Base-by-base conservation (phyloP, 2,888 invertebrate genomes). In the Eudemis profundana region DNA sequence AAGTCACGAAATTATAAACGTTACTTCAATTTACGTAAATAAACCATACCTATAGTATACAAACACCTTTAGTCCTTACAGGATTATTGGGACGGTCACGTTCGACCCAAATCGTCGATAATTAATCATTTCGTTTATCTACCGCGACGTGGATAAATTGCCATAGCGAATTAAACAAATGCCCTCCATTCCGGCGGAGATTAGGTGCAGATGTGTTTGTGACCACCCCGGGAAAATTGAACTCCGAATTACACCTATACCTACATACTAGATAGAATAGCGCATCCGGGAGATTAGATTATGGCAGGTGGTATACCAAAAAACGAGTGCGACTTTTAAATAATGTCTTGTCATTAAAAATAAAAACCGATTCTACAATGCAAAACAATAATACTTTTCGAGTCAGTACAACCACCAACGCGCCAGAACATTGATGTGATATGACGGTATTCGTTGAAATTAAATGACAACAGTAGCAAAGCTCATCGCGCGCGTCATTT, bases 121-220 rank as follows among this genome's bases (percentile, higher is more conserved):
- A 87, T 89, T 85, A 87, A 87, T 87, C 83, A 86, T 85, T 81
- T 79, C 74, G 75, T 79, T 77, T 82, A 74, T 74, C 71, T 73
- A 72, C 70, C 70, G 68, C 72, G 81, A 82, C 78, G 72, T 69
- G 72, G 76, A 79, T 77, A 78, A 78, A 82, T 83, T 74, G 76
- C 73, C 71, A 70, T 70, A 71, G 70, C 62, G 67, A 75, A 73
- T 73, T 72, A 73, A 74, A 76, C 74, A 76, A 77, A 77, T 75
- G 74, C 68, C 70, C 68, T 66, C 14, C 33, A 36, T 65, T 64
- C 69, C 62, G 50, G 61, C 63, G 59, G 44, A 60, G 69, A 66
- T 69, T 64, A 66, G 49, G 66, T 57, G 61, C 44, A 44, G 60
- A 65, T 65, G 50, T 63, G 57, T 62, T 62, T 40, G 50, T 44